Percentiles rank a stretch among this genome's conserved stretches.
Conservation (phyloP, 2,797 vertebrate genomes). For the Hirundo rustica region DNA sequence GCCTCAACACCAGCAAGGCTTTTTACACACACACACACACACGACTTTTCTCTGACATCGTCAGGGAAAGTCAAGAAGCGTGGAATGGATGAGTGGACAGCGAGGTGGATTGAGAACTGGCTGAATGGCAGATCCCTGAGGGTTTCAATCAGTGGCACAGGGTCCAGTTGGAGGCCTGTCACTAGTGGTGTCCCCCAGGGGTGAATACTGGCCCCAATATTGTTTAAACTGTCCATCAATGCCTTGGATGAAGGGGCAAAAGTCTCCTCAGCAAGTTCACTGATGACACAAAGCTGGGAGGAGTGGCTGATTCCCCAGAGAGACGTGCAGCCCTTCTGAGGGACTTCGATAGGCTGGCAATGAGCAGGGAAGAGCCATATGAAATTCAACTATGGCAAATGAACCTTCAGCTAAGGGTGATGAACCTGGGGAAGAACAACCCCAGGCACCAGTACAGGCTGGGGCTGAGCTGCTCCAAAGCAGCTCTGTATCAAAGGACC, state of each 20-base stretch:
- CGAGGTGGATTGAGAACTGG: neutral
- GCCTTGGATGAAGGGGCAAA: neutral
- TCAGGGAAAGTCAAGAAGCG: neutral
- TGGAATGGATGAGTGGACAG: neutral
- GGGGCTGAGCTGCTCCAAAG: neutral
- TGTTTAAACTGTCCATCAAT: neutral
- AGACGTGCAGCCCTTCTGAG: neutral
- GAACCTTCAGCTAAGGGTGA: neutral
- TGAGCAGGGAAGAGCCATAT: neutral
- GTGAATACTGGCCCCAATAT: neutral
- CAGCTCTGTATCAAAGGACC: accelerated
- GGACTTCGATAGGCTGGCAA: accelerated
- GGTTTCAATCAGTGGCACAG: neutral
- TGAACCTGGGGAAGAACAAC: neutral
- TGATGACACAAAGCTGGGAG: neutral
- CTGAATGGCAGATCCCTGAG: neutral
- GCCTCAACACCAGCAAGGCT: neutral
- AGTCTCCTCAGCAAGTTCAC: too few species aligned
- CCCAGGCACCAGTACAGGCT: neutral
- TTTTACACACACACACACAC: neutral
- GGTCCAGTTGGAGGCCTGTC: neutral
- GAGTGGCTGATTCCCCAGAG: accelerated
- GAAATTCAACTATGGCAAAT: neutral
- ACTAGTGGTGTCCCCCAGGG: too few species aligned
- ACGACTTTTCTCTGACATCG: neutral